phyloP scores from a whole-genome alignment of 1,140 invertebrate species.

The Limonius californicus region DNA sequence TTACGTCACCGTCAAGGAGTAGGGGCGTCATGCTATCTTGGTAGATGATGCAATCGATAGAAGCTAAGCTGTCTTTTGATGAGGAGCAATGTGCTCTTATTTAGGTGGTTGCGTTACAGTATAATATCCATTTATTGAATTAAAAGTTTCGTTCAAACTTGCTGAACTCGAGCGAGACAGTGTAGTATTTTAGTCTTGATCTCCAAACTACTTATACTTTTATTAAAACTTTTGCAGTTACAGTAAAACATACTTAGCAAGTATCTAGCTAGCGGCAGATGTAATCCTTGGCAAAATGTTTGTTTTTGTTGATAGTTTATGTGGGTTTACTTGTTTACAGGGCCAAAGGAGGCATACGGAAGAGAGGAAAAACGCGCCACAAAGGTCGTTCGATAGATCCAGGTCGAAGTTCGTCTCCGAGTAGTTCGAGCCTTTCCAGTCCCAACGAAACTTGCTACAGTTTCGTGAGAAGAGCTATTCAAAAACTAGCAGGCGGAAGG shows the following conservation, averaged over 20 bases:
- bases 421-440: slow-evolving; percentile 80
- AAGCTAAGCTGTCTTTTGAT: background rate
- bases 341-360: slow-evolving; percentile 23
- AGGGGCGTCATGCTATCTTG: background rate
- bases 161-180: background rate
- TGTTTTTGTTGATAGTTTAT: background rate
- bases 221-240: background rate
- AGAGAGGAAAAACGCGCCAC: slow-evolving; percentile 44
- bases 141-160: background rate
- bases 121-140: background rate
- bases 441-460: slow-evolving; percentile 93
- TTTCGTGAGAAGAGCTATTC: slow-evolving; percentile 83
- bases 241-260: background rate
- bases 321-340: background rate
- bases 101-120: too few relatives aligned
- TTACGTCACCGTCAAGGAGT: too few relatives aligned
- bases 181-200: background rate
- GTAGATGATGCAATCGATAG: background rate
- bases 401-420: slow-evolving; percentile 60
- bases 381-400: slow-evolving; percentile 60
- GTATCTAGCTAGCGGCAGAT: background rate
- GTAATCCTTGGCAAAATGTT: background rate
- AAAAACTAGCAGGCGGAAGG: slow-evolving; percentile 75
- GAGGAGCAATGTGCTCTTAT: too few relatives aligned
- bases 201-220: background rate